Evolutionary conservation across 2,888 invertebrate species (phyloP).

Genomic region (Drosophila nigritarsus): DNA sequence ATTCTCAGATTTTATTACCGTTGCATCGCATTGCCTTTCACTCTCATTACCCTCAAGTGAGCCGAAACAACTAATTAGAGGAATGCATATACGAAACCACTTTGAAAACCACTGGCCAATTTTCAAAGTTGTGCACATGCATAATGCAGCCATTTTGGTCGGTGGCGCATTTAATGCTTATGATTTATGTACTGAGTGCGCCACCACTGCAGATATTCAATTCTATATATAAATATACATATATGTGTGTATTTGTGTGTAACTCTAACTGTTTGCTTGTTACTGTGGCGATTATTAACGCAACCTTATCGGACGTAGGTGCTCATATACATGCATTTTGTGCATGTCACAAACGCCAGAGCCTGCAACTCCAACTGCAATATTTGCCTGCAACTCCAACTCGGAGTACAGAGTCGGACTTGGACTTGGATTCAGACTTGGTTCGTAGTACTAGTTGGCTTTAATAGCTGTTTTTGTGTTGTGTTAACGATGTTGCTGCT

Average conservation of each 20-base stretch:
- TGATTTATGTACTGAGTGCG: slow-evolving; percentile 69
- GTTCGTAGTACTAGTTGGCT: slow-evolving; percentile 39
- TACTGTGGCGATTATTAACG: slow-evolving; percentile 68
- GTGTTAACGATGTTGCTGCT: slow-evolving; percentile 76
- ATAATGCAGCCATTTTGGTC: slow-evolving; percentile 63
- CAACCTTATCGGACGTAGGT: slow-evolving; percentile 71
- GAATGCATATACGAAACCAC: slow-evolving; percentile 56
- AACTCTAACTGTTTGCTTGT: slow-evolving; percentile 19
- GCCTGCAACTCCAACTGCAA: slow-evolving; percentile 22
- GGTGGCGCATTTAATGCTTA: slow-evolving; percentile 56
- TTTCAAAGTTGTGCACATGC: slow-evolving; percentile 70
- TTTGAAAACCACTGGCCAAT: slow-evolving; percentile 27
- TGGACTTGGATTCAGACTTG: slow-evolving; percentile 33
- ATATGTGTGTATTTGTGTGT: slow-evolving; percentile 1
- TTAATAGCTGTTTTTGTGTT: slow-evolving; percentile 76
- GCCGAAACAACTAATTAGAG: slow-evolving; percentile 62
- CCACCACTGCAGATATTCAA: slow-evolving; percentile 46
- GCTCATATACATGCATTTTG: slow-evolving; percentile 81
- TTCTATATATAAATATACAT: background rate
- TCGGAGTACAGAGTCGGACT: slow-evolving; percentile 14
- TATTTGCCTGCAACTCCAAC: slow-evolving; percentile 18
- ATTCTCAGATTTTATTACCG: slow-evolving; percentile 39
- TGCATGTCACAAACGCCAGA: slow-evolving; percentile 75
- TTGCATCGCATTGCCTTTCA: slow-evolving; percentile 58
- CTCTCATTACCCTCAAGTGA: slow-evolving; percentile 60